Conservation (phyloP, 2,113 vertebrate species). For the Rallus limicola region DNA sequence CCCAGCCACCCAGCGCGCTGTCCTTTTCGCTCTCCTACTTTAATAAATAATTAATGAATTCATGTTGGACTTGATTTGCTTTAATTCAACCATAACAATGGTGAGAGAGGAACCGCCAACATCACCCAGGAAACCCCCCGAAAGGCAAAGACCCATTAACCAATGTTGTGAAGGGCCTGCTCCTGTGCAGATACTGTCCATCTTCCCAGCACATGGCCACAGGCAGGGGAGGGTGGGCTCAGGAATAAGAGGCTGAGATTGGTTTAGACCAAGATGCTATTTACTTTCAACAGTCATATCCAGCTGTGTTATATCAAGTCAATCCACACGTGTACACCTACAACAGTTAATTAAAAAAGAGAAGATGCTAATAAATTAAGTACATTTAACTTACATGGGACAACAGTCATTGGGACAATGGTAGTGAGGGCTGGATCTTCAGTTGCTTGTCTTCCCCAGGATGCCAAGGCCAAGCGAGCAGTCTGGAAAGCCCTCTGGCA, state of each 20-base stretch:
- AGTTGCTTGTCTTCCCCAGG: background rate
- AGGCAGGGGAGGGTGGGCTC: background rate
- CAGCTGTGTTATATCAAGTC: background rate
- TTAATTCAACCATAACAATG: too few relatives aligned
- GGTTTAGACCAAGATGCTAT: conserved; percentile 47
- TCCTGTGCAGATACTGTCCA: fast-evolving
- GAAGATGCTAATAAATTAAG: conserved; percentile 63
- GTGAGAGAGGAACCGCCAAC: fast-evolving
- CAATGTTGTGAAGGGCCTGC: background rate
- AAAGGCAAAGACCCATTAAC: background rate
- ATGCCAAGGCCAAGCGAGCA: background rate
- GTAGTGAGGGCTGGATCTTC: background rate
- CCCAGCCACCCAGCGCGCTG: too few relatives aligned
- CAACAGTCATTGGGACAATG: background rate
- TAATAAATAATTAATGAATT: too few relatives aligned
- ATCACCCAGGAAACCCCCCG: background rate
- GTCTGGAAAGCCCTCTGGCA: background rate
- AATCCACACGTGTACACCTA: background rate
- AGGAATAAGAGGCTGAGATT: conserved; percentile 39
- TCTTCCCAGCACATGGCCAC: fast-evolving
- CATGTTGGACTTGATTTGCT: too few relatives aligned
- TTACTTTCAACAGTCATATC: conserved; percentile 37
- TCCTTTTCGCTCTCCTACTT: too few relatives aligned
- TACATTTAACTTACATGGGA: conserved; percentile 45
- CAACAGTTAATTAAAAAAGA: conserved; percentile 21